These are phyloP conservation scores for Periophthalmodon schlosseri DNA, from an alignment of 2,113 vertebrate genomes.

Conservation along the genomic window DNA sequence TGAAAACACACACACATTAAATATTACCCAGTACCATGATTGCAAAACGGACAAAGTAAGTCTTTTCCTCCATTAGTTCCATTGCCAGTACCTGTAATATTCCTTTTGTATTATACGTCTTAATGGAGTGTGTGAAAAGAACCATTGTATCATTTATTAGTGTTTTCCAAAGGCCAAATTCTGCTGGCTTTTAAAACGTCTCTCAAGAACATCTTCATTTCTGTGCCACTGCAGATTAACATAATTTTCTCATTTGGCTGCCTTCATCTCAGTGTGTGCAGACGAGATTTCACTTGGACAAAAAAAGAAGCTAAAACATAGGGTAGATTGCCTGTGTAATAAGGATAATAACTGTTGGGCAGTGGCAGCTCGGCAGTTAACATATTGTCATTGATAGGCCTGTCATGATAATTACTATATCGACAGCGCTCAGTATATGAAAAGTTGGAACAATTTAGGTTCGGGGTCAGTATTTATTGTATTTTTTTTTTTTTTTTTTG, in stretches of 20 bases:
- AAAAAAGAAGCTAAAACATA: not conserved
- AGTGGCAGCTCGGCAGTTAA: not conserved
- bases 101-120: not conserved
- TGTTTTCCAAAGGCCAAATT: conserved; percentile 1
- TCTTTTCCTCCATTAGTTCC: not conserved
- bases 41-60: not conserved
- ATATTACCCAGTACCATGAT: no score
- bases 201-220: conserved; percentile 4
- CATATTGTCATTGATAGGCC: not conserved
- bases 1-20: not conserved
- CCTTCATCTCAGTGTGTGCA: not conserved
- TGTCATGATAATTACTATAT: no score
- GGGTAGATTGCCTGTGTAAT: not conserved
- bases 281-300: not conserved
- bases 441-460: no score
- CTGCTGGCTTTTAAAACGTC: not conserved
- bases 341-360: not conserved
- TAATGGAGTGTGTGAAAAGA: not conserved
- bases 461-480: no score
- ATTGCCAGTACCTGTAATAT: not conserved
- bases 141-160: not conserved
- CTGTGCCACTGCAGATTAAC: conserved; percentile 7
- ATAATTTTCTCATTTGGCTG: conserved; percentile 10
- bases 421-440: no score
- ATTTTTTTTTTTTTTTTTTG: no score